phyloP scores from a whole-genome alignment of 2,113 vertebrate genomes.

The Archilochus colubris region DNA sequence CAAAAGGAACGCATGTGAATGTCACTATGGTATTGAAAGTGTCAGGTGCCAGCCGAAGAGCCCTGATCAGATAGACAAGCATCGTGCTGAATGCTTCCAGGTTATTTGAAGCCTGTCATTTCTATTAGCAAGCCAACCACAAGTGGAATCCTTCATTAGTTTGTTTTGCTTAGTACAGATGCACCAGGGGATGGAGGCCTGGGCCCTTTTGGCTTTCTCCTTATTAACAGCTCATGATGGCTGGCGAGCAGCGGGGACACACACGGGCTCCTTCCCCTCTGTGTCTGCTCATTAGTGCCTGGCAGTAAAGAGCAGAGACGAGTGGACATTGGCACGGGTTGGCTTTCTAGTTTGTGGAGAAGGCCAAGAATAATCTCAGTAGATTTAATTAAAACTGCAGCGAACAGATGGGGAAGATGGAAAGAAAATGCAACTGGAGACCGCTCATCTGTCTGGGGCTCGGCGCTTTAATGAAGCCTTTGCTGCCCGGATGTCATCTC shows the following conservation, averaged over 20 bases:
- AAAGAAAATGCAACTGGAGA: conserved; percentile 90
- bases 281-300: conserved; percentile 91
- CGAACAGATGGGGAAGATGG: conserved; percentile 97
- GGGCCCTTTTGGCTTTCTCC: conserved; percentile 83
- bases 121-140: conserved; percentile 80
- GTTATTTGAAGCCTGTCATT: conserved; percentile 85
- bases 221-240: conserved; percentile 95
- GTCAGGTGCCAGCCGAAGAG: conserved; percentile 81
- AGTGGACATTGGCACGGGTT: conserved; percentile 90
- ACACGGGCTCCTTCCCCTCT: conserved; percentile 65
- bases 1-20: conserved; percentile 79
- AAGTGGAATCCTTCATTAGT: conserved; percentile 82
- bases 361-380: conserved; percentile 90
- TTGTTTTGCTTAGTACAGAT: conserved; percentile 74
- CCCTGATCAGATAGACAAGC: conserved; percentile 83
- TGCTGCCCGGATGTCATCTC: conserved; percentile 68
- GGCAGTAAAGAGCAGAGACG: conserved; percentile 85
- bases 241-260: conserved; percentile 79
- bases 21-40: conserved; percentile 82
- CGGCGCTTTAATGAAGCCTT: conserved; percentile 84
- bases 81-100: conserved; percentile 77
- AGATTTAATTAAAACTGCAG: conserved; percentile 99
- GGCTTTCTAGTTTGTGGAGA: conserved; percentile 81
- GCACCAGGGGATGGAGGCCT: conserved; percentile 66
- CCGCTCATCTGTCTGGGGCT: conserved; percentile 91